Evolutionary conservation across 2,797 vertebrate species (phyloP).

Genomic region (Triplophysa yarkandensis): DNA sequence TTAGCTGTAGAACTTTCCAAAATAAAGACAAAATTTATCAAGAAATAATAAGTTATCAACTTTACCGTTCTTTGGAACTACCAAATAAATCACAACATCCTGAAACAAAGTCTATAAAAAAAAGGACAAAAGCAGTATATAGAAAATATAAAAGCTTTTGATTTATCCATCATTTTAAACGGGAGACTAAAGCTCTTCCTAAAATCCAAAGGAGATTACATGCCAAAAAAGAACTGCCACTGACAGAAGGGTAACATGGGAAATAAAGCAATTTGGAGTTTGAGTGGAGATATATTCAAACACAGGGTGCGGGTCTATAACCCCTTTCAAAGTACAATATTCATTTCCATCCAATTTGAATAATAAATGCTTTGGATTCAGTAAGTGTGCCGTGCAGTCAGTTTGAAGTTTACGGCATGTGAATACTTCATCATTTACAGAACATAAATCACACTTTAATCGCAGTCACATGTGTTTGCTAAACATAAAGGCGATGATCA

Average conservation of each 20-base stretch:
- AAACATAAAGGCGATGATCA: background rate
- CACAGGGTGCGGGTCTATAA: constrained; percentile 2
- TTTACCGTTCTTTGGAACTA: background rate
- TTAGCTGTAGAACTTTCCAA: background rate
- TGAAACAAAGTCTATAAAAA: constrained; percentile 2
- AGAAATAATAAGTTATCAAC: background rate
- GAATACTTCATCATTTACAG: background rate
- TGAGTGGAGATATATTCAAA: constrained; percentile 27
- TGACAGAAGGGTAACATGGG: constrained; percentile 27
- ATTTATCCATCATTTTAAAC: constrained; percentile 30
- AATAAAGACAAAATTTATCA: background rate
- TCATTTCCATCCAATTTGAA: constrained; percentile 27
- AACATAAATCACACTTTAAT: constrained; percentile 6
- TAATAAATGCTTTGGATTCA: constrained; percentile 17
- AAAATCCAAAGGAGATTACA: constrained; percentile 32
- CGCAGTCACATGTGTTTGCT: background rate
- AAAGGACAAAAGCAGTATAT: background rate
- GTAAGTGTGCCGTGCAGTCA: background rate
- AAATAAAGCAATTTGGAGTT: constrained; percentile 48
- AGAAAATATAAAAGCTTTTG: constrained; percentile 9
- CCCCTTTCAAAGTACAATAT: constrained; percentile 26
- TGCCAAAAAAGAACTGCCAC: constrained; percentile 27
- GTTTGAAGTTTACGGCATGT: background rate
- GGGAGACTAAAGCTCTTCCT: constrained; percentile 17
- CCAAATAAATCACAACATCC: background rate